A percentile compares a stretch with the other conserved stretches of the same genome.
Evolutionary conservation across 2,888 invertebrate species (phyloP).

Genomic region (Zeuzera pyrina): DNA sequence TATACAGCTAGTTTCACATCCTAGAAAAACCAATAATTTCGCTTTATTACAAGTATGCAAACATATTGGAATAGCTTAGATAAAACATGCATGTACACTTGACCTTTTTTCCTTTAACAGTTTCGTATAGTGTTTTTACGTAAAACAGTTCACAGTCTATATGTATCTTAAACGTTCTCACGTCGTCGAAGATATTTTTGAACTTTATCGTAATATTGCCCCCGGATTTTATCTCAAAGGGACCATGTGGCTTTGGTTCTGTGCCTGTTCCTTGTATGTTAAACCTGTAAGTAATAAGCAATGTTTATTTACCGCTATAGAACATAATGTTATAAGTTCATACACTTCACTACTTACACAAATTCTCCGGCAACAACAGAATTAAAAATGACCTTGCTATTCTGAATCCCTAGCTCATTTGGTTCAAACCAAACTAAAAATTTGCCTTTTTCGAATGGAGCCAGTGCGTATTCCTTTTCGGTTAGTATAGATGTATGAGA

Average conservation of each 20-base stretch:
- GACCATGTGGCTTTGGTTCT: slow-evolving; percentile 54
- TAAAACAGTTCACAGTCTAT: slow-evolving; percentile 49
- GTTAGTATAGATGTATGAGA: slow-evolving; percentile 45
- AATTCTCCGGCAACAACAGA: slow-evolving; percentile 53
- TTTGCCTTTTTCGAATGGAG: slow-evolving; percentile 51
- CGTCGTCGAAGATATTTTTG: slow-evolving; percentile 51
- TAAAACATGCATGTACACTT: no score
- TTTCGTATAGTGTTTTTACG: slow-evolving; percentile 31
- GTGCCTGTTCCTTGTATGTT: slow-evolving; percentile 45
- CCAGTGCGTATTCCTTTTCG: slow-evolving; percentile 35
- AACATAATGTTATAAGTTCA: neutral
- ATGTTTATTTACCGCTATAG: neutral
- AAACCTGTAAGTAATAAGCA: slow-evolving; percentile 30
- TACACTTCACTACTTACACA: slow-evolving; percentile 36
- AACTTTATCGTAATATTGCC: slow-evolving; percentile 36
- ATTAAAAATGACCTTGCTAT: slow-evolving; percentile 41
- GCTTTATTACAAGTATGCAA: no score
- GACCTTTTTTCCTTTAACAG: slow-evolving; percentile 34
- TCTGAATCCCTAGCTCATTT: slow-evolving; percentile 41
- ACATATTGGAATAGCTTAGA: no score
- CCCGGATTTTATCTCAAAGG: slow-evolving; percentile 43
- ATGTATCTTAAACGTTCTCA: slow-evolving; percentile 39
- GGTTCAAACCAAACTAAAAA: slow-evolving; percentile 55
- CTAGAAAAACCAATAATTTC: slow-evolving; percentile 28
- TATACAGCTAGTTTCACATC: slow-evolving; percentile 41